Evolutionary conservation across 1,140 invertebrate species (phyloP).

Genomic region (Bombyx mandarina): DNA sequence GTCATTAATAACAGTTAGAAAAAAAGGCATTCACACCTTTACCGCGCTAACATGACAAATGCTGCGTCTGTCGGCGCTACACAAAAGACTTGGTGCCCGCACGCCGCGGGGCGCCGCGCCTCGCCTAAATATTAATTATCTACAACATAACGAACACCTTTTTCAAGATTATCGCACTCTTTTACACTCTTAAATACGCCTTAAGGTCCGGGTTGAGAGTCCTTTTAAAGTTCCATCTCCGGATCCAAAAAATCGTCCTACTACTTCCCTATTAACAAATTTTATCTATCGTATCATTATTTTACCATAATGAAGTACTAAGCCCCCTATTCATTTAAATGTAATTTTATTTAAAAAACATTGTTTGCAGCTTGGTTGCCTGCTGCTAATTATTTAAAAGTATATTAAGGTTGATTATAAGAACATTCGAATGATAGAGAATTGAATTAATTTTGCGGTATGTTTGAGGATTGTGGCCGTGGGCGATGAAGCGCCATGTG

Average conservation of each 20-base stretch:
- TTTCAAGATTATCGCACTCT: constrained; percentile 66
- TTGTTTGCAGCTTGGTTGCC: no score
- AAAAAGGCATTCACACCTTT: constrained; percentile 68
- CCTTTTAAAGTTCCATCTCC: no score
- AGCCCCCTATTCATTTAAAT: no score
- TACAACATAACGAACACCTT: constrained; percentile 61
- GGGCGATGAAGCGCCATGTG: constrained; percentile 38
- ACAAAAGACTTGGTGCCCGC: constrained; percentile 38
- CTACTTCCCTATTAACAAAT: no score
- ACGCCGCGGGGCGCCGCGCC: constrained; percentile 41
- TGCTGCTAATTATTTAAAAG: no score
- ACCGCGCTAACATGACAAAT: constrained; percentile 66
- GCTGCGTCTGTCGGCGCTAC: constrained; percentile 23
- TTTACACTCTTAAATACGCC: constrained; percentile 1
- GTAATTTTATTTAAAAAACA: no score
- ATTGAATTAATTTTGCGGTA: constrained; percentile 46
- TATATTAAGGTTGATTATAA: background rate
- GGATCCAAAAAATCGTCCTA: no score
- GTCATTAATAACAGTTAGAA: constrained; percentile 67
- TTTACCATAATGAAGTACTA: no score
- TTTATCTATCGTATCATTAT: no score
- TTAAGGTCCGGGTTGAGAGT: no score
- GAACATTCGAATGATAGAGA: constrained; percentile 25
- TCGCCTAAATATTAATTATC: constrained; percentile 66
- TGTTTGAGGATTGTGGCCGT: constrained; percentile 30